A percentile compares a stretch with the other conserved stretches of the same genome.
Evolutionary conservation across 2,888 invertebrate genomes (phyloP).

Genomic region (Dendrolimus pini): DNA sequence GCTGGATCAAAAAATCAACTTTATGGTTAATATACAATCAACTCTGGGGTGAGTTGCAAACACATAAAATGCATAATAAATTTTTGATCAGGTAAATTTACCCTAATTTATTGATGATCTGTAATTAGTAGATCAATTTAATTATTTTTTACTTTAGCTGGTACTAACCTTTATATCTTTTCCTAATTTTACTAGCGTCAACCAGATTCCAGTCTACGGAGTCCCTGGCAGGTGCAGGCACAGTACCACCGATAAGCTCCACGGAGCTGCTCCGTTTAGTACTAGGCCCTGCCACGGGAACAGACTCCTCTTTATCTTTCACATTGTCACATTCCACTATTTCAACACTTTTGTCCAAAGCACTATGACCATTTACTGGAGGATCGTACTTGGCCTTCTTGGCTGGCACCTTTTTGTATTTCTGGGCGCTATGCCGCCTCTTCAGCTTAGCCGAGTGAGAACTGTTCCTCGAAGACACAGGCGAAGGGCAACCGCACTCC

Average conservation of each 20-base stretch:
- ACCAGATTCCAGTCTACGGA: slow-evolving; percentile 70
- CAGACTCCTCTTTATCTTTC: slow-evolving; percentile 34
- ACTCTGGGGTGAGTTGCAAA: no score
- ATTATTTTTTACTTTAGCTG: no score
- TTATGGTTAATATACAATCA: no score
- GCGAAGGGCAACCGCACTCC: slow-evolving; percentile 70
- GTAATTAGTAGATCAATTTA: no score
- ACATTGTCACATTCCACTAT: slow-evolving; percentile 48
- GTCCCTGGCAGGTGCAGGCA: slow-evolving; percentile 60
- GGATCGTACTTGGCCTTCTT: slow-evolving; percentile 51
- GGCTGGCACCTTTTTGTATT: slow-evolving; percentile 48
- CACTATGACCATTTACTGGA: slow-evolving; percentile 45
- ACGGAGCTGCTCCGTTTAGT: slow-evolving; percentile 58
- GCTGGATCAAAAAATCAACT: no score
- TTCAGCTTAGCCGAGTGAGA: slow-evolving; percentile 60
- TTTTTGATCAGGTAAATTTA: no score
- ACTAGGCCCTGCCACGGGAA: slow-evolving; percentile 50
- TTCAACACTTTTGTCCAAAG: slow-evolving; percentile 56
- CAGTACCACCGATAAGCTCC: slow-evolving; percentile 60
- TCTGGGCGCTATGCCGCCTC: slow-evolving; percentile 53
- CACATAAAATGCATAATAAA: no score
- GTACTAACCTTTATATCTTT: slow-evolving; percentile 63
- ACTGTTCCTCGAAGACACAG: slow-evolving; percentile 64
- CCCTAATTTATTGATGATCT: no score
- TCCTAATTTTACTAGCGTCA: slow-evolving; percentile 75